Percentiles rank a stretch among this genome's conserved stretches.
Evolutionary conservation across 2,113 vertebrate genomes (phyloP).

Genomic region (Apaloderma vittatum): DNA sequence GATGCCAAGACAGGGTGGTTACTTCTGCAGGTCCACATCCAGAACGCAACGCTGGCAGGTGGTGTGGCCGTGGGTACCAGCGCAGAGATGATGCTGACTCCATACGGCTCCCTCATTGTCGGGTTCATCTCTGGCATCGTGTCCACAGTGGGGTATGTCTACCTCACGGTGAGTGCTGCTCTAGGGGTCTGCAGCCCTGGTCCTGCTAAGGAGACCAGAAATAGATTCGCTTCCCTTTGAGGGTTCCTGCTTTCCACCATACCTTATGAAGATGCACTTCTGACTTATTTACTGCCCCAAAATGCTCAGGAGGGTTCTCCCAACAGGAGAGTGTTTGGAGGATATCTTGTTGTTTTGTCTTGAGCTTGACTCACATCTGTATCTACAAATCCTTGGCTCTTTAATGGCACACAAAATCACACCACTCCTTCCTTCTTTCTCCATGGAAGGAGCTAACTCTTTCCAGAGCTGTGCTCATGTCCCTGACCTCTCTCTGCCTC

Average conservation of each 20-base stretch:
- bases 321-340: background rate
- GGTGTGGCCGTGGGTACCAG: constrained; percentile 94
- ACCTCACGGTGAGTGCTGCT: constrained; percentile 85
- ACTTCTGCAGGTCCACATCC: constrained; percentile 90
- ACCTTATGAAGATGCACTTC: background rate
- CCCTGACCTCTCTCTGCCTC: background rate
- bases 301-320: background rate
- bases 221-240: background rate
- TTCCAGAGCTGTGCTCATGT: background rate
- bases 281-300: background rate
- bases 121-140: constrained; percentile 90
- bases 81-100: constrained; percentile 92
- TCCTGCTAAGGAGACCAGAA: background rate
- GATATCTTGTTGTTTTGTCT: background rate
- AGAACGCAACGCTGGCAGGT: constrained; percentile 92
- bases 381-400: background rate
- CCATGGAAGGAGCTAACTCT: background rate
- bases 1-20: background rate
- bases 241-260: background rate
- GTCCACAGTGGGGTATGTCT: constrained; percentile 90
- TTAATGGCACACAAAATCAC: background rate
- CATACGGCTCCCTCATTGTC: constrained; percentile 91
- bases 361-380: background rate
- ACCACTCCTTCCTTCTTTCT: background rate
- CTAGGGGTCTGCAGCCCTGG: background rate